A percentile compares a stretch with the other conserved stretches of the same genome.
Evolutionary conservation across 2,888 invertebrate species (phyloP).

Genomic region (Agrypnus murinus): DNA sequence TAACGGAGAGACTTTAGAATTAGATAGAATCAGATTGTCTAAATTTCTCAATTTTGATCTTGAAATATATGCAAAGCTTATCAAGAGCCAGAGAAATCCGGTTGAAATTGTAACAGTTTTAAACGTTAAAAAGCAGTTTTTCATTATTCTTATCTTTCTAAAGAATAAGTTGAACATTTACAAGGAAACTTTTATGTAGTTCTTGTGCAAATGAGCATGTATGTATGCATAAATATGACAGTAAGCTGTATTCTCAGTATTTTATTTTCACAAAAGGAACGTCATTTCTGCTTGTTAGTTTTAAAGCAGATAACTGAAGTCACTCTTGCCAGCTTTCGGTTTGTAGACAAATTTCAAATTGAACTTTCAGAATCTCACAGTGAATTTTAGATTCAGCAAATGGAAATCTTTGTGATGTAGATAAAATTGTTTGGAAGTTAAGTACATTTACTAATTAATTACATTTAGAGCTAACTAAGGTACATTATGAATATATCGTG

Average conservation of each 20-base stretch:
- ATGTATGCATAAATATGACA: slow-evolving; percentile 26
- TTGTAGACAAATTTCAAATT: background rate
- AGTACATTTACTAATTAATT: too few species aligned
- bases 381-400: too few species aligned
- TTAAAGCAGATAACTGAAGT: background rate
- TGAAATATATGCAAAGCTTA: too few species aligned
- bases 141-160: slow-evolving; percentile 12
- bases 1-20: too few species aligned
- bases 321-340: background rate
- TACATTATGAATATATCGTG: too few species aligned
- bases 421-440: too few species aligned
- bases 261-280: background rate
- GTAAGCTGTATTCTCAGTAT: background rate
- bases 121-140: background rate
- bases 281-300: background rate
- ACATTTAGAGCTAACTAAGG: too few species aligned
- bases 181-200: slow-evolving; percentile 5
- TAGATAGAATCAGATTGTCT: too few species aligned
- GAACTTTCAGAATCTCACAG: background rate
- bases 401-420: too few species aligned
- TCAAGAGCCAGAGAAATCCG: background rate
- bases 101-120: background rate
- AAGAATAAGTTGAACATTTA: background rate
- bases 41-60: too few species aligned
- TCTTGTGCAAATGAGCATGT: slow-evolving; percentile 14